Evolutionary conservation across 2,888 invertebrate genomes (phyloP), one percentile per base, ranked within the genome.

Genomic region (Endotricha flammealis): DNA sequence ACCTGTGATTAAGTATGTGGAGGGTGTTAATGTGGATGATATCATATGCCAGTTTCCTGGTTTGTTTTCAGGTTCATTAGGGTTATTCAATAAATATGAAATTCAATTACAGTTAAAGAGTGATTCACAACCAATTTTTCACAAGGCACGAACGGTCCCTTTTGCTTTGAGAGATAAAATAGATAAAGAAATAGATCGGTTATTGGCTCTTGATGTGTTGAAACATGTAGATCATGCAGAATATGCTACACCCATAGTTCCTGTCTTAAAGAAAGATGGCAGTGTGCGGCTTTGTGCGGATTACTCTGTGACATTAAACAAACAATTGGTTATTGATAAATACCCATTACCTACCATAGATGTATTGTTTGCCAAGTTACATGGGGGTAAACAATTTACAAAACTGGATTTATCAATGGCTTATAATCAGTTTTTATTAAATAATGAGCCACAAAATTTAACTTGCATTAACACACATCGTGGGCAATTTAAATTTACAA

Each of bases 111-210:
- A 5, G 0, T 20, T 50, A 10, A 38, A 47, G 34, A 6, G 34
- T n/a, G 32, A 30, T 4, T 32, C 7, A n/a, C 24, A 36, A 22
- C 36, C 31, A 8, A 7, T 32, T n/a, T 53, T 49, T 38, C n/a
- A n/a, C n/a, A n/a, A 41, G 33, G 39, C 49, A 0, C 38, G 53
- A 1, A 42, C 49, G 1, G 28, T 51, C 2, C 39, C 51, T 1
- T 54, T 45, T 13, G 51, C 51, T 0, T 29, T 54, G 5, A 36
- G 29, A 14, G 40, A 39, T 4, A 49, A 46, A 25, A 33, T 46
- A 1, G 34, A 41, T 16, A 32, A 34, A 6, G 55, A 53, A 28
- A 20, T 55, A 3, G 45, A 50, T 5, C 38, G 42, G 1, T 34
- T 54, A 12, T 29, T 50, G 0, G 2, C 8, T 1, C 22, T 44